Evolutionary conservation across 2,113 vertebrate species (phyloP).

Genomic region (Prochilodus magdalenae): DNA sequence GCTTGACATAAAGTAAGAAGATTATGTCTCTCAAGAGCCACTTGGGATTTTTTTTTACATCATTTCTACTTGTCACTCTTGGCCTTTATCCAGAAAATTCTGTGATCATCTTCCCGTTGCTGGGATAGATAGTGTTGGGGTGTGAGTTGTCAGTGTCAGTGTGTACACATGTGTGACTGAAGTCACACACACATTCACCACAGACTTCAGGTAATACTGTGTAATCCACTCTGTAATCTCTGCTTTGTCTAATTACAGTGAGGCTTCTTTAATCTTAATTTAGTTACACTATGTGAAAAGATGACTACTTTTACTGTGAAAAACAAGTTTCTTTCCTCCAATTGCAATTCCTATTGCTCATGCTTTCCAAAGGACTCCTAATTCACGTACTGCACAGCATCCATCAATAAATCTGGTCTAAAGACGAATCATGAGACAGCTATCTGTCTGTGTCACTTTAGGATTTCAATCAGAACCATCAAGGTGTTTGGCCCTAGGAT

Average conservation of each 20-base stretch:
- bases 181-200: neutral
- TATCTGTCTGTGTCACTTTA: neutral
- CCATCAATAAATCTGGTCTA: neutral
- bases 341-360: too few relatives aligned
- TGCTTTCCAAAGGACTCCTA: neutral
- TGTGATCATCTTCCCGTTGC: neutral
- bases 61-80: too few relatives aligned
- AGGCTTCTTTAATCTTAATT: slow-evolving; percentile 24
- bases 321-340: neutral
- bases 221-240: slow-evolving; percentile 47
- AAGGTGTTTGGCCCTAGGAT: too few relatives aligned
- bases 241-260: slow-evolving; percentile 33
- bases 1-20: neutral
- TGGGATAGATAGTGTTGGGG: neutral
- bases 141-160: neutral
- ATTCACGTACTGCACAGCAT: neutral
- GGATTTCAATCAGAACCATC: too few relatives aligned
- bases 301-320: neutral
- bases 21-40: neutral
- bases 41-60: too few relatives aligned
- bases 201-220: slow-evolving; percentile 21
- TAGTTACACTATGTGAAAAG: neutral
- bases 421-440: neutral
- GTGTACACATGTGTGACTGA: neutral
- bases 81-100: too few relatives aligned